Base-by-base conservation (phyloP, 35 echinoderm and acorn worm species). In the Lytechinus pictus region DNA sequence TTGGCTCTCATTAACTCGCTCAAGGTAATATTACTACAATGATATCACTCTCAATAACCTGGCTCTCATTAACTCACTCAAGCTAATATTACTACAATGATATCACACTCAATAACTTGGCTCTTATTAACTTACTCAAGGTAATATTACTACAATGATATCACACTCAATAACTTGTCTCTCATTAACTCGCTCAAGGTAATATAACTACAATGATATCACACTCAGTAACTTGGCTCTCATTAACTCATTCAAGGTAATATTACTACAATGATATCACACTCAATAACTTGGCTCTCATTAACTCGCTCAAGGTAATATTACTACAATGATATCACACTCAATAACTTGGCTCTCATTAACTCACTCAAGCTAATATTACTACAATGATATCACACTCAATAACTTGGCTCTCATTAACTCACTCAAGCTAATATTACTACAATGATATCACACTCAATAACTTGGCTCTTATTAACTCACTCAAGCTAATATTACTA, bases 21-120 rank as follows among this genome's bases (percentile, higher is more conserved):
- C 52, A 99, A 99, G n/a, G n/a, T n/a, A n/a, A n/a, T n/a, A 99
- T 55, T 99, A 99, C 55, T 99, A 99, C 94, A 99, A 99, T 95
- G 98, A 99, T 58, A 99, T 99, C 92, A 99, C 98, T 27, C 95
- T 99, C 87, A 99, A 99, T 95, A 99, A 99, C 92, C 94, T 99
- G 60, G 98, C 98, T 58, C 97, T 99, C 58, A 99, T 99, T 27
- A 99, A 99, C 94, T 99, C 98, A 71, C 97, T 99, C 52, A 99
- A 99, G n/a, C n/a, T n/a, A n/a, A n/a, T n/a, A 99, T 55, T 99
- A 99, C 55, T 99, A 99, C 94, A 99, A 99, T 95, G 98, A 99
- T 58, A 99, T 99, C 92, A 99, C 98, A 51, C 95, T 99, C 87
- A 99, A 99, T 95, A 99, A 99, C 92, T 91, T 99, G 60, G 98